A percentile compares a stretch with the other conserved stretches of the same genome.
Evolutionary conservation across 2,888 invertebrate species (phyloP).

Genomic region (Phortica okadai): DNA sequence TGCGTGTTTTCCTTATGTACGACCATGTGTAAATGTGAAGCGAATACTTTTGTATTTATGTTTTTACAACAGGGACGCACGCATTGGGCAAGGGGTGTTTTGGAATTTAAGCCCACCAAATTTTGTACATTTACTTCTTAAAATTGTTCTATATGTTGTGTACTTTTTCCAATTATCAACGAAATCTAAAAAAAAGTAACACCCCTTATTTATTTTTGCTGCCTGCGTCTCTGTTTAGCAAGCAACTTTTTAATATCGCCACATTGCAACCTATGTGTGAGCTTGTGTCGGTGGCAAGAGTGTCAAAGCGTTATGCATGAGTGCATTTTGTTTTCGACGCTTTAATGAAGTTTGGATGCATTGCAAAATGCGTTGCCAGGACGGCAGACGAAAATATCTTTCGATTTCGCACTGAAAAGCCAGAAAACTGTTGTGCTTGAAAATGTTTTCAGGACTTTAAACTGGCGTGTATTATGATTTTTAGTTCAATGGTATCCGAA

Average conservation of each 20-base stretch:
- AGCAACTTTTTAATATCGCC: neutral
- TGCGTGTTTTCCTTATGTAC: no score
- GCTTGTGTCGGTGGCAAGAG: neutral
- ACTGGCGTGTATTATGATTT: neutral
- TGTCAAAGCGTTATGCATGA: conserved; percentile 9
- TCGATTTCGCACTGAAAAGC: neutral
- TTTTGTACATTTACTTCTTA: no score
- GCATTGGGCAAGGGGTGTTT: no score
- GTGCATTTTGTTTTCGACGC: conserved; percentile 14
- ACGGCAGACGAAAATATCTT: neutral
- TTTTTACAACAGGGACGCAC: no score
- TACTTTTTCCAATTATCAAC: no score
- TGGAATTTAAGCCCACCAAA: no score
- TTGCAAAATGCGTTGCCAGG: conserved; percentile 7
- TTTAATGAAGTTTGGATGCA: neutral
- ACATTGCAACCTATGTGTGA: neutral
- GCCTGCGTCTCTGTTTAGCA: neutral
- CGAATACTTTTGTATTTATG: no score
- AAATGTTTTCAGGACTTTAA: neutral
- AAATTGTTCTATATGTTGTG: no score
- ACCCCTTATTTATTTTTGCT: no score
- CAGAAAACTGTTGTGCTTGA: neutral
- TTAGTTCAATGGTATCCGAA: neutral
- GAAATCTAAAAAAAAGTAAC: no score
- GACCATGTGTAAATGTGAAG: no score